Conservation (phyloP, 2,888 invertebrate genomes). For the Pollenia angustigena region DNA sequence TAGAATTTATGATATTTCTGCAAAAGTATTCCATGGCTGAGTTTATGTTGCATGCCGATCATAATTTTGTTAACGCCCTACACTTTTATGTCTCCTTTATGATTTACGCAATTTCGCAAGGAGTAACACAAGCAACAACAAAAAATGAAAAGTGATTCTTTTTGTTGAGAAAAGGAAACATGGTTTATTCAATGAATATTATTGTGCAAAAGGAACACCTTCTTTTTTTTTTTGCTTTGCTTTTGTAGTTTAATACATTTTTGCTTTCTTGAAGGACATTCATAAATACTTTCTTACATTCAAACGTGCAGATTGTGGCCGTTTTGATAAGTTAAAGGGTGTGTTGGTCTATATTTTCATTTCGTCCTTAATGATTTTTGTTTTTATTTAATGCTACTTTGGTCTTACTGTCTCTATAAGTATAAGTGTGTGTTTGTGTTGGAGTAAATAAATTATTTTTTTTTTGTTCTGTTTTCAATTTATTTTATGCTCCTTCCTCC, state of each 20-base stretch:
- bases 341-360: conserved; percentile 58
- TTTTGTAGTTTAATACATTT: conserved; percentile 6
- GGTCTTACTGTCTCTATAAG: neutral
- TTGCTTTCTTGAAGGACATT: conserved; percentile 31
- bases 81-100: conserved; percentile 69
- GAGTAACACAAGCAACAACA: conserved; percentile 4
- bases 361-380: conserved; percentile 55
- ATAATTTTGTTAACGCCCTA: conserved; percentile 71
- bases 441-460: conserved; percentile 16
- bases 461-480: conserved; percentile 65
- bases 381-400: conserved; percentile 48
- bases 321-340: conserved; percentile 65
- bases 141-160: conserved; percentile 22
- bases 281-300: conserved; percentile 49
- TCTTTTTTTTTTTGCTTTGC: conserved; percentile 16
- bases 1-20: conserved; percentile 60
- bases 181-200: conserved; percentile 46
- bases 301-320: conserved; percentile 43
- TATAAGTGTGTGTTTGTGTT: neutral
- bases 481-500: conserved; percentile 41
- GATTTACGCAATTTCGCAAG: conserved; percentile 69
- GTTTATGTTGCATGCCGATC: conserved; percentile 67
- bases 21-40: conserved; percentile 22
- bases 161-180: conserved; percentile 53
- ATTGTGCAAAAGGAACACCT: conserved; percentile 62